Evolutionary conservation across 2,888 invertebrate genomes (phyloP).

Genomic region (Exocentrus adspersus): DNA sequence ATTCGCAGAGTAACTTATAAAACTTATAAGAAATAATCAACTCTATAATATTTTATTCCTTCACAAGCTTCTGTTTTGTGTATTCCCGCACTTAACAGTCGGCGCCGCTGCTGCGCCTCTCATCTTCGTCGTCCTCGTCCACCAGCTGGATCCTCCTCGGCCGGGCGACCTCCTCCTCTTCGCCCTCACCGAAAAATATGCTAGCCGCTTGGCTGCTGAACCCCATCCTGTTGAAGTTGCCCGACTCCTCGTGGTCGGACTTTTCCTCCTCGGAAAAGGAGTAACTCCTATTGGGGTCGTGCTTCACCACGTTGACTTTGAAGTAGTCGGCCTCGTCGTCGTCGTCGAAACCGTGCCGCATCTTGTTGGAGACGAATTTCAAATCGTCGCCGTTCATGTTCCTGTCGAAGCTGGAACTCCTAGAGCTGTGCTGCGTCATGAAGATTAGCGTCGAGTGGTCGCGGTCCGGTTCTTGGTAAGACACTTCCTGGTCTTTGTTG

Average conservation of each 20-base stretch:
- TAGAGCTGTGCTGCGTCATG: slow-evolving; percentile 28
- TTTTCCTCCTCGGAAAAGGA: slow-evolving; percentile 38
- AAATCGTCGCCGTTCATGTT: slow-evolving; percentile 11
- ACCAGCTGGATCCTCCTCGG: slow-evolving; percentile 44
- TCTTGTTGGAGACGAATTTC: neutral
- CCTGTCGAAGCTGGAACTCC: slow-evolving; percentile 11
- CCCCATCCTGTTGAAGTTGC: slow-evolving; percentile 24
- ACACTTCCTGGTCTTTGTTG: neutral
- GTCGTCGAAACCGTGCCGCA: neutral
- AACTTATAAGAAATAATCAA: no score
- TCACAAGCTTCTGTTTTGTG: no score
- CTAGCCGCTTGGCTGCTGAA: slow-evolving; percentile 58
- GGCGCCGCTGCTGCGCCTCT: slow-evolving; percentile 48
- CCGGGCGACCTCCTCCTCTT: slow-evolving; percentile 34
- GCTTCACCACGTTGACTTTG: slow-evolving; percentile 34
- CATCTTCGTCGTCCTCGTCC: slow-evolving; percentile 43
- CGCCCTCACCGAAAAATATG: slow-evolving; percentile 57
- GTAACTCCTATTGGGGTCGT: slow-evolving; percentile 22
- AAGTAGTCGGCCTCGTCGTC: slow-evolving; percentile 6
- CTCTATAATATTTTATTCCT: no score
- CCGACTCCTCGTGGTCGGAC: slow-evolving; percentile 27
- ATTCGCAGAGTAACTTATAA: no score
- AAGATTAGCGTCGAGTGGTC: slow-evolving; percentile 32
- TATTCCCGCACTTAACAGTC: slow-evolving; percentile 52
- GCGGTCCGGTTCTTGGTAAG: neutral